Conservation (phyloP, 2,113 vertebrate genomes). For the Neotoma lepida region DNA sequence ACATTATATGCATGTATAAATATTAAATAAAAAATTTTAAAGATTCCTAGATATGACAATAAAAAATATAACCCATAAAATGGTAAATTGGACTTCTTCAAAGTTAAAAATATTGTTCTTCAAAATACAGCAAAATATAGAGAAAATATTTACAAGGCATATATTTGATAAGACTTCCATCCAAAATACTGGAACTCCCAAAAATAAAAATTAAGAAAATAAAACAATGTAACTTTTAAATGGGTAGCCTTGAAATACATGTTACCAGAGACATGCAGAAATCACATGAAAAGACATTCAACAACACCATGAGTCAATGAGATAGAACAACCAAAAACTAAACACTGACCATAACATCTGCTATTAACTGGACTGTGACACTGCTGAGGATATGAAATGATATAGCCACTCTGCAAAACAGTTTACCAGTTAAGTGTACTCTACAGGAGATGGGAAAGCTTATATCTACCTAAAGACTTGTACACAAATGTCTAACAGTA, state of each 20-base stretch:
- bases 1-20: neutral
- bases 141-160: constrained; percentile 23
- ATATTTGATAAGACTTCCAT: neutral
- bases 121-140: neutral
- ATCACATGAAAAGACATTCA: neutral
- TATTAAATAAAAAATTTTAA: neutral
- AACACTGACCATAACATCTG: neutral
- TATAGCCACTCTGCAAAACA: neutral
- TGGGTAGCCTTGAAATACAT: neutral
- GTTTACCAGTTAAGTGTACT: neutral
- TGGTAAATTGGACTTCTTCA: neutral
- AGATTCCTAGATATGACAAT: neutral
- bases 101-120: neutral
- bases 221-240: neutral
- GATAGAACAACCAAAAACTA: neutral
- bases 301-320: neutral
- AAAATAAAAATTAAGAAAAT: neutral
- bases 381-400: neutral
- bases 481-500: neutral
- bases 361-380: neutral
- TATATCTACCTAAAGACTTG: neutral
- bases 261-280: neutral
- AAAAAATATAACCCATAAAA: neutral
- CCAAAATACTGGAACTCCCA: neutral
- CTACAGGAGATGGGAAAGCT: neutral